These are phyloP conservation scores for Callocephalon fimbriatum DNA, from an alignment of 2,113 vertebrate genomes.

Conservation along the genomic window DNA sequence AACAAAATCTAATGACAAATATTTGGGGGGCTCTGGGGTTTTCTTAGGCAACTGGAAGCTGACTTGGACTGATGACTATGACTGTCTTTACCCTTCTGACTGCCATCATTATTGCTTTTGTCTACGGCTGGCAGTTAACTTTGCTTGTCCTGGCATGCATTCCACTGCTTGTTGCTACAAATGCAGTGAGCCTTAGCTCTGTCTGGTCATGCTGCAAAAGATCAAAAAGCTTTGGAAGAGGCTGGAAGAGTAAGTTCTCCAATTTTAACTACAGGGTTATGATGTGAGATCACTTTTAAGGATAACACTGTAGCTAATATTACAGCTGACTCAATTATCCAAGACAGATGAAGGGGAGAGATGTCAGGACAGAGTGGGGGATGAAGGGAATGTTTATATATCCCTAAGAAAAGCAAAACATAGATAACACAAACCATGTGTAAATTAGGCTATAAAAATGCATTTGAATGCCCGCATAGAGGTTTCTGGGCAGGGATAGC, in stretches of 20 bases:
- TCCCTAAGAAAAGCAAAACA: not conserved
- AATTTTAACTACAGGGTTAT: not conserved
- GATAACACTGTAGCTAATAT: not conserved
- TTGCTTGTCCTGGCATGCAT: slow-evolving; percentile 77
- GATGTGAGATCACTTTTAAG: not conserved
- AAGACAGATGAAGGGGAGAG: not conserved
- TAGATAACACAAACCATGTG: not conserved
- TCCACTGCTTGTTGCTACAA: slow-evolving; percentile 74
- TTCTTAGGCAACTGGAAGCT: slow-evolving; percentile 71
- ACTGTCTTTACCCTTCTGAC: slow-evolving; percentile 51
- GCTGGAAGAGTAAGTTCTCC: slow-evolving; percentile 76
- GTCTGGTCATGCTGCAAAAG: slow-evolving; percentile 75
- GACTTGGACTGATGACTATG: slow-evolving; percentile 67
- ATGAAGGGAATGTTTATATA: not conserved
- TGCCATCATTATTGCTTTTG: slow-evolving; percentile 74
- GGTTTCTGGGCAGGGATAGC: not conserved
- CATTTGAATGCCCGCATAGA: not conserved
- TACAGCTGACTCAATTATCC: not conserved
- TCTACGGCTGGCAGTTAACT: slow-evolving; percentile 77
- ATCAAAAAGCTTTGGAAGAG: slow-evolving; percentile 78
- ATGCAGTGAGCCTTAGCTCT: slow-evolving; percentile 66
- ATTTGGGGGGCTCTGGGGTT: slow-evolving; percentile 1
- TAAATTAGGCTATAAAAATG: not conserved
- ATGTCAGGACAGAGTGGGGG: not conserved
- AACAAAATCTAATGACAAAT: not conserved